Base-by-base conservation (phyloP, 2,113 vertebrate genomes). In the Mionectes macconnelli region DNA sequence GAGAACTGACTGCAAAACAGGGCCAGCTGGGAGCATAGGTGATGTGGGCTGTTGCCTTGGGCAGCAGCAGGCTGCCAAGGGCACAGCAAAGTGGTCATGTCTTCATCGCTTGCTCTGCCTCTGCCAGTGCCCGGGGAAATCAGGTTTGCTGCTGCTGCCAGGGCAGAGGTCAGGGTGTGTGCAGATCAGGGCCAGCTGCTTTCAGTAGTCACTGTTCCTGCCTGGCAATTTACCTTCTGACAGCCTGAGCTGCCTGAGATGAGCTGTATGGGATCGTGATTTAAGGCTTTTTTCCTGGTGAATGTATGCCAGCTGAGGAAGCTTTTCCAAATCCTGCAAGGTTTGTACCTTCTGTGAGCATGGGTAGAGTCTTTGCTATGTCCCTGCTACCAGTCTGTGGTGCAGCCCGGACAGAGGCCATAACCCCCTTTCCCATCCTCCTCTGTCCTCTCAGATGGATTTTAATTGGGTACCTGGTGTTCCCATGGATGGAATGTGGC, bases 1-100 rank as follows among this genome's bases (percentile, higher is more conserved):
- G 69, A 89, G 87, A 81, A 25, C 16, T 37, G 66, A 52, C 16
- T 57, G 85, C 42, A 52, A 69, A 89, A 3, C 20, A 30, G 47
- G 37, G 72, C 59, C 83, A 55, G 64, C 80, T 60, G 76, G 86
- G 88, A 94, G 59, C 83, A 74, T 0, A 84, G 94, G 90, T 90
- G 89, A 77, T 87, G 56, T 24, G 69, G 78, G 86, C 56, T 95
- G 63, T 78, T 93, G 90, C 88, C 47, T 92, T 81, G 76, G 73
- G 83, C 80, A 17, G 83, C 63, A 74, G 79, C 72, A 69, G 59
- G 74, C 59, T 95, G 88, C 90, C 90, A 92, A 86, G 59, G 90
- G 76, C 88, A 63, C 67, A 27, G 72, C 57, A 33, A 27, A 88
- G 37, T 18, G 63, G 79, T 63, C 19, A 12, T 12, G 45, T 90